Conservation (phyloP, 2,797 vertebrate genomes). For the Lutjanus argentimaculatus region DNA sequence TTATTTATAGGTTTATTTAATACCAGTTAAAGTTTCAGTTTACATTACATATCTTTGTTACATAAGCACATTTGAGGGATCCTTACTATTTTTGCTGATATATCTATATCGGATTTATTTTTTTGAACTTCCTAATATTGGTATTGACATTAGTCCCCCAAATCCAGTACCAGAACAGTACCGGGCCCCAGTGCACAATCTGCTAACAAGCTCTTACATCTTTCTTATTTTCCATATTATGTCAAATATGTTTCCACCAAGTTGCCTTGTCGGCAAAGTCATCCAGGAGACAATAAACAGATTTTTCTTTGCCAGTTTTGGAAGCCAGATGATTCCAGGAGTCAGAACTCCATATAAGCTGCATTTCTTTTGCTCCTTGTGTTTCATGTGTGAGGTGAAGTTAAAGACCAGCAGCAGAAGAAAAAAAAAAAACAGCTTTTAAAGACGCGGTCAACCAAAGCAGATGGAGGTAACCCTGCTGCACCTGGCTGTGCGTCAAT, state of each 20-base stretch:
- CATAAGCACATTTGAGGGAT: no score
- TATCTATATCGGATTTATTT: no score
- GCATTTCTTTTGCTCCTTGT: background rate
- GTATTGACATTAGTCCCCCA: no score
- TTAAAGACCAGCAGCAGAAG: background rate
- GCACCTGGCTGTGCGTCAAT: constrained; percentile 57
- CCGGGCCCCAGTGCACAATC: no score
- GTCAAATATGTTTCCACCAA: background rate
- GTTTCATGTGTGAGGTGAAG: background rate
- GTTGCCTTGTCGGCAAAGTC: background rate
- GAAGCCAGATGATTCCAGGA: background rate
- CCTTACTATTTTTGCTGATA: no score
- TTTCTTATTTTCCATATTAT: background rate
- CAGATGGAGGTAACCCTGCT: constrained; percentile 55
- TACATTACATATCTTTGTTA: no score
- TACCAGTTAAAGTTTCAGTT: no score
- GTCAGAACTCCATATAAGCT: background rate
- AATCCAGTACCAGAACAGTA: no score
- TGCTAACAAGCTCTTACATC: background rate
- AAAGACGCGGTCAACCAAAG: background rate
- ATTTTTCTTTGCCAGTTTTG: background rate
- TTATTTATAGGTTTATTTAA: no score
- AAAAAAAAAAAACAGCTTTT: background rate
- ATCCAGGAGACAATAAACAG: background rate
- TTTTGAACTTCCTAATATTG: no score